A percentile compares a stretch with the other conserved stretches of the same genome.
These are phyloP conservation scores for Pempheris klunzingeri DNA, from an alignment of 2,797 vertebrate species.

Conservation along the genomic window DNA sequence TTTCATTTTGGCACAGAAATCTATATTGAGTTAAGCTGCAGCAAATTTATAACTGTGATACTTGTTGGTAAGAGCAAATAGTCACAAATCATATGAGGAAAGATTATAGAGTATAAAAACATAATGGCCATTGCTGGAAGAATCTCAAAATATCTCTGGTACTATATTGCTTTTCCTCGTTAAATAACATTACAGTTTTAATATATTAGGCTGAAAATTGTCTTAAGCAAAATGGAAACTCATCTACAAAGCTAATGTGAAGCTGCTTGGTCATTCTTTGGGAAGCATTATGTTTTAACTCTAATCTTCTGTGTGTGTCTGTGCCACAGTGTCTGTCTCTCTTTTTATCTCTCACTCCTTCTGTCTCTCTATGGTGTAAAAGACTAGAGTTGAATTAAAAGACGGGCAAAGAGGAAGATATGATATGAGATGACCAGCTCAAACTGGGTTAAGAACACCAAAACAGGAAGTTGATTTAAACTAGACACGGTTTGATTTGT, in stretches of 20 bases:
- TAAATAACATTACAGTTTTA: neutral
- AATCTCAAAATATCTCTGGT: neutral
- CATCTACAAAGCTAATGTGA: neutral
- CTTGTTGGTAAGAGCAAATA: neutral
- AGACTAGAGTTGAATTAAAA: neutral
- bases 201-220: neutral
- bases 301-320: slow-evolving; percentile 12
- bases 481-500: slow-evolving; percentile 24
- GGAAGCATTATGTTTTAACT: neutral
- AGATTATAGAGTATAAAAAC: neutral
- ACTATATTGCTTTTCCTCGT: neutral
- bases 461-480: neutral
- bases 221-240: neutral
- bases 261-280: slow-evolving; percentile 19
- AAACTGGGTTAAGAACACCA: neutral
- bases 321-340: neutral
- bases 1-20: neutral
- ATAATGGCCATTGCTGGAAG: neutral
- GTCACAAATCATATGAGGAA: neutral
- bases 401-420: too few species aligned
- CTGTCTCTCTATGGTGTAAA: neutral
- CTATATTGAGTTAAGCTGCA: slow-evolving; percentile 3
- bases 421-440: neutral
- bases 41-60: neutral
- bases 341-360: neutral